These are phyloP conservation scores for Tympanoctomys barrerae DNA, from an alignment of 2,797 vertebrate species.

Conservation along the genomic window DNA sequence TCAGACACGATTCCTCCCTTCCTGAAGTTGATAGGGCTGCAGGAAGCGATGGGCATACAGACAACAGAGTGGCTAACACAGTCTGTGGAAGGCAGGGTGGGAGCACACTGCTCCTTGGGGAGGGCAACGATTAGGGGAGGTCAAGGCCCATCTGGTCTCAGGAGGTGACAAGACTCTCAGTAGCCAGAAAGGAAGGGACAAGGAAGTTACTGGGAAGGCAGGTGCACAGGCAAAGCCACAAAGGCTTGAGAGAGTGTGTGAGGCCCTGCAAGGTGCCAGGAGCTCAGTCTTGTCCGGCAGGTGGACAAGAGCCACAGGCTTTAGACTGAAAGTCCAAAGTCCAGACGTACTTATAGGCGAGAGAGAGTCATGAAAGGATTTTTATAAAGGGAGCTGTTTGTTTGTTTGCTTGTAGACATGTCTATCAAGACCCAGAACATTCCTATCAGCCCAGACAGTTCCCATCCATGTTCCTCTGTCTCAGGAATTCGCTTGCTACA, in stretches of 20 bases:
- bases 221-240: background rate
- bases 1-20: background rate
- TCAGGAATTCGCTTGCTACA: background rate
- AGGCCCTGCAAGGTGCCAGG: background rate
- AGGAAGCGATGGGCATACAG: background rate
- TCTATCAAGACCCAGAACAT: background rate
- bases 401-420: background rate
- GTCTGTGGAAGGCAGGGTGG: background rate
- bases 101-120: background rate
- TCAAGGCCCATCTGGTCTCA: background rate
- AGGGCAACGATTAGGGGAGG: background rate
- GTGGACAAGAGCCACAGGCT: background rate
- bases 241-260: background rate
- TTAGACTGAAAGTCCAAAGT: background rate
- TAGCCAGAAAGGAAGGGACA: background rate
- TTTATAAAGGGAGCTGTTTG: background rate
- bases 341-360: conserved; percentile 1
- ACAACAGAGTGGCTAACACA: background rate
- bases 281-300: background rate
- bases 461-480: background rate
- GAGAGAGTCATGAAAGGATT: background rate
- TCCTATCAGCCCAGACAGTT: background rate
- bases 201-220: background rate
- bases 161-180: background rate
- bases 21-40: background rate